Evolutionary conservation across 1,140 invertebrate species (phyloP).

Genomic region (Cydia strobilella): DNA sequence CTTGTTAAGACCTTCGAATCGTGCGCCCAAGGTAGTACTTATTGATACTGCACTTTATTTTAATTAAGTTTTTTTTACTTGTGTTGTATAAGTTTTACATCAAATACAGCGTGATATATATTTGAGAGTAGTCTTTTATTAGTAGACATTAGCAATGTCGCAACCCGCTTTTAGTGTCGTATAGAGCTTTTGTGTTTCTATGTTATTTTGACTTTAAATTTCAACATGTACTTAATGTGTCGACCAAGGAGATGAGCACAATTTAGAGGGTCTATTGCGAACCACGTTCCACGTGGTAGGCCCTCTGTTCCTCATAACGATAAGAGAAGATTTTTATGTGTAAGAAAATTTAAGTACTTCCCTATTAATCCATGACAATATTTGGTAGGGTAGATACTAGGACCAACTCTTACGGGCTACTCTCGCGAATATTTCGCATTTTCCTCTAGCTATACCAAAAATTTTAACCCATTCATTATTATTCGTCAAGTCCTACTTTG

Average conservation of each 20-base stretch:
- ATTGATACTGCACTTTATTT: constrained; percentile 53
- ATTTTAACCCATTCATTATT: neutral
- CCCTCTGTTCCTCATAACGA: constrained; percentile 4
- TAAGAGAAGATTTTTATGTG: constrained; percentile 26
- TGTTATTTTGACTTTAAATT: constrained; percentile 39
- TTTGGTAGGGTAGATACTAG: constrained; percentile 19
- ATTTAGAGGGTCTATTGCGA: too few species aligned
- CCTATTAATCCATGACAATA: constrained; percentile 31
- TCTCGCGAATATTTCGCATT: neutral
- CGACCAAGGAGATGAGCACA: neutral
- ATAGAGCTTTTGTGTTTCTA: constrained; percentile 56
- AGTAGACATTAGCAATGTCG: constrained; percentile 46
- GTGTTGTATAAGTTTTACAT: constrained; percentile 64
- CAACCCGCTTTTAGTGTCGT: constrained; percentile 62
- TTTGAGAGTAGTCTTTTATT: constrained; percentile 62
- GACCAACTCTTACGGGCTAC: constrained; percentile 18
- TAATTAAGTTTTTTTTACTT: constrained; percentile 56
- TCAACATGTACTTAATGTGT: constrained; percentile 45
- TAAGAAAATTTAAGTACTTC: constrained; percentile 29
- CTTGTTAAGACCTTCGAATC: neutral
- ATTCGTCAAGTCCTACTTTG: constrained; percentile 41
- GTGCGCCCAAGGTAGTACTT: constrained; percentile 25
- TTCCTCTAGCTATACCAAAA: constrained; percentile 13
- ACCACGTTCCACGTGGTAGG: too few species aligned
- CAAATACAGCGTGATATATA: constrained; percentile 66